Base-by-base conservation (phyloP, 2,113 vertebrate genomes). In the Myxocyprinus asiaticus region DNA sequence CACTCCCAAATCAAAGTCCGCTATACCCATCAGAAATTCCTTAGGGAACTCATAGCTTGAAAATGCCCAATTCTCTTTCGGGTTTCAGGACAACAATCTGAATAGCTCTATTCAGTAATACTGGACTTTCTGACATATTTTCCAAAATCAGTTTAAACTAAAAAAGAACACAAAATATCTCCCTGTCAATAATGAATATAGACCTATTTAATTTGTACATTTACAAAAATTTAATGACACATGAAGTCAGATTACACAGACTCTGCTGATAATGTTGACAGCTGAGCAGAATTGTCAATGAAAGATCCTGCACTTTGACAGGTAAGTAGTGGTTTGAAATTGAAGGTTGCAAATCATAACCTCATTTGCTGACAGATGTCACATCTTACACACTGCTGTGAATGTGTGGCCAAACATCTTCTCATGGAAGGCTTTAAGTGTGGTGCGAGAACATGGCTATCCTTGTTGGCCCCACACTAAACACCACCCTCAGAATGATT, bases 401-500 rank as follows among this genome's bases (percentile, higher is more conserved):
- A 85, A 80, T 82, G 55, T 56, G 64, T 80, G 76, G n/a, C 48
- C 74, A 72, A 75, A 53, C 50, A 64, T 66, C 45, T 73, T 78
- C 48, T 76, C 73, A 77, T 45, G 61, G 73, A 33, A 15, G 22
- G 76, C 61, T 72, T 53, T 72, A 56, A 22, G n/a, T 51, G n/a
- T 51, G 33, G 70, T 79, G 72, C 47, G 76, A 82, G 80, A 84
- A 84, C 80, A 81, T 50, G 45, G 33, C 66, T 70, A 61, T 78
- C 66, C 45, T 73, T 82, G 76, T 74, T 83, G 67, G 83, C 88
- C 77, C 80, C 55, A 0, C 9, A 73, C 77, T 56, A 77, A 67
- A 77, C 59, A 81, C 82, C 51, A 71, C 61, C 48, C 71, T 77
- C 73, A 10, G 84, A 87, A 76, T 83, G 84, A 87, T 67, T 82